Evolutionary conservation across 2,888 invertebrate species (phyloP), one percentile per base, ranked within the genome.

Genomic region (Yponomeuta malinellus): DNA sequence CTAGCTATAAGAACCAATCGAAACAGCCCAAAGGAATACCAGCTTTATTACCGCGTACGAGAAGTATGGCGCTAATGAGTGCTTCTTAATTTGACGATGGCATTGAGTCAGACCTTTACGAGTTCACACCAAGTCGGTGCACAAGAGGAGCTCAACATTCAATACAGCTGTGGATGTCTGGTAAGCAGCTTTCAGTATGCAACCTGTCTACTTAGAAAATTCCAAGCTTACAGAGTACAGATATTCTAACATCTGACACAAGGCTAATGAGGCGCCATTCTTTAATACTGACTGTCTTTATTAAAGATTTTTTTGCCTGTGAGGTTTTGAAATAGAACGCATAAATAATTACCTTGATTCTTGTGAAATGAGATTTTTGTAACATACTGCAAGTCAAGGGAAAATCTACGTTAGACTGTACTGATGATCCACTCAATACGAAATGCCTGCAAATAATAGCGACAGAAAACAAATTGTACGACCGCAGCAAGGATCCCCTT

Each of bases 161-260:
- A 43, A 43, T 76, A 78, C 74, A 75, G 73, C 71, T 74, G 76
- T 78, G 73, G 65, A 23, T 75, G 77, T 74, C 75, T 73, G 74
- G 70, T 76, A 78, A 79, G 76, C 79, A 72, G 77, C 78, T 80
- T 83, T 84, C 79, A 83, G 80, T 81, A 81, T 80, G 76, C 79
- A 81, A 77, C 76, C 1, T 59, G 52, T 59, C 52, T 59, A 59
- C 52, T 15, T 12, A 59, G 15, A 12, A 59, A 15, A 59, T 9
- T 15, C 15, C 15, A 59, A 59, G 52, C 52, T 59, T 59, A 59
- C 15, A 59, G 15, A 59, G 52, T 12, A 15, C 52, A 59, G 5
- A 59, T 15, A 12, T 52, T 52, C 52, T 59, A 43, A 43, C 43
- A 43, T 43, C 43, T 43, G 43, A 2, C 52, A 4, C 52, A 5